Percentiles rank a stretch among this genome's conserved stretches.
Conservation (phyloP, 2,113 vertebrate species). For the Pongo pygmaeus region DNA sequence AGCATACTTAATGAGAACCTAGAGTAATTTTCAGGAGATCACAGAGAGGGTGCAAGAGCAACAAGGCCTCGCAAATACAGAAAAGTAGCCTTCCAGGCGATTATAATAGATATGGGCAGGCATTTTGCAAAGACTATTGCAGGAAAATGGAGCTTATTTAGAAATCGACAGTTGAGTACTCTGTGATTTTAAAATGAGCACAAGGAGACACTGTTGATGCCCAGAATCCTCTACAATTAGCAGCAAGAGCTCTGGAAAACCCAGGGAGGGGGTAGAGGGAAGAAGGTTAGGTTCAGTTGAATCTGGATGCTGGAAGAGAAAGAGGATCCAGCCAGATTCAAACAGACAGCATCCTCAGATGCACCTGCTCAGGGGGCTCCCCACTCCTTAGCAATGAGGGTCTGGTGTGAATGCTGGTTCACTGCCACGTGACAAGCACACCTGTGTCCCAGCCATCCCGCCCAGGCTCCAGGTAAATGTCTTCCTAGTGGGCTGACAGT, state of each 20-base stretch:
- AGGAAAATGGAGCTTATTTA: not conserved
- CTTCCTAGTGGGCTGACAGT: not conserved
- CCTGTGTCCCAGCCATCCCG: not conserved
- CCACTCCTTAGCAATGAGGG: not conserved
- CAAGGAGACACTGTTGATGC: not conserved
- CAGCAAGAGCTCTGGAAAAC: not conserved
- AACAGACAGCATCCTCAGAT: not conserved
- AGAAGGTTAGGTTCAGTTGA: not conserved
- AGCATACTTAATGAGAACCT: not conserved
- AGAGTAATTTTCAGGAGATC: not conserved
- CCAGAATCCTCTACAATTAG: not conserved
- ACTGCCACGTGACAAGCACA: rapidly evolving
- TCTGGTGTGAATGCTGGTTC: not conserved
- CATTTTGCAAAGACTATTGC: not conserved
- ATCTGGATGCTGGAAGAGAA: not conserved
- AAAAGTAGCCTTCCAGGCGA: not conserved
- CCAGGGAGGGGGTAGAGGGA: not conserved
- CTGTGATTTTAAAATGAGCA: not conserved
- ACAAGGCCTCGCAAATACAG: not conserved
- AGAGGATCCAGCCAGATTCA: not conserved
- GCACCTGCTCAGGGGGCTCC: not conserved
- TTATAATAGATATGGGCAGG: not conserved
- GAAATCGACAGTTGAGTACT: not conserved
- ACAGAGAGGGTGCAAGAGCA: not conserved
- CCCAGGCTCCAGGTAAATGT: too few species aligned